Conservation (phyloP, 2,888 invertebrate genomes). For the Drosophila longiperda region DNA sequence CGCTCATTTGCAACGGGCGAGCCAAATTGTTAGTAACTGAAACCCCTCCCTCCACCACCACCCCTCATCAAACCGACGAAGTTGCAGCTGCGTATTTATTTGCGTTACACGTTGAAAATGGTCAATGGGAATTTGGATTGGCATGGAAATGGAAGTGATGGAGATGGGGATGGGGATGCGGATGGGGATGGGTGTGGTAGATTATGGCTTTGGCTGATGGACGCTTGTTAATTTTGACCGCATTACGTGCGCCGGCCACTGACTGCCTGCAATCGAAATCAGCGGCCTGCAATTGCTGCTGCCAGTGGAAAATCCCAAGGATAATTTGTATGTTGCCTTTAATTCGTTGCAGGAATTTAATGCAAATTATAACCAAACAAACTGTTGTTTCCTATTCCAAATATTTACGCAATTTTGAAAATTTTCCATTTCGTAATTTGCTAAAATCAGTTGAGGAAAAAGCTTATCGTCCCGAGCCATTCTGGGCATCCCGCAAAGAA, state of each 20-base stretch:
- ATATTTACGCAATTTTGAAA: constrained; percentile 1
- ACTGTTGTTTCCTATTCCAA: neutral
- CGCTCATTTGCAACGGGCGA: constrained; percentile 73
- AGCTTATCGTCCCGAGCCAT: constrained; percentile 33
- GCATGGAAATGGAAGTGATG: constrained; percentile 6
- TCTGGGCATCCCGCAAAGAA: neutral
- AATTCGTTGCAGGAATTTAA: constrained; percentile 26
- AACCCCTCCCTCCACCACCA: constrained; percentile 1
- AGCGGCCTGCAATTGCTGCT: constrained; percentile 19
- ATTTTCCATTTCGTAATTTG: neutral
- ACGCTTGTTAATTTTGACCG: constrained; percentile 66
- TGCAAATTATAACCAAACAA: constrained; percentile 12
- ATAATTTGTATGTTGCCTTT: constrained; percentile 15
- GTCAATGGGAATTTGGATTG: constrained; percentile 17
- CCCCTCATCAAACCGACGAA: constrained; percentile 21
- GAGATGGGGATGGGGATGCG: constrained; percentile 16
- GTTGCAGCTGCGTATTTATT: constrained; percentile 65
- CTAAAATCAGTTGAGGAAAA: neutral
- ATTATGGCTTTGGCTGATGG: constrained; percentile 42
- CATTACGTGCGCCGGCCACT: constrained; percentile 59
- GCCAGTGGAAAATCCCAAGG: constrained; percentile 6
- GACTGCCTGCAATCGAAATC: constrained; percentile 49
- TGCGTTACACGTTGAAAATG: constrained; percentile 48
- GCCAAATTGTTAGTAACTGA: constrained; percentile 44
- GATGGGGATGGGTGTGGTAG: neutral